phyloP scores from a whole-genome alignment of 2,888 invertebrate species.

The Fragum whitleyi region DNA sequence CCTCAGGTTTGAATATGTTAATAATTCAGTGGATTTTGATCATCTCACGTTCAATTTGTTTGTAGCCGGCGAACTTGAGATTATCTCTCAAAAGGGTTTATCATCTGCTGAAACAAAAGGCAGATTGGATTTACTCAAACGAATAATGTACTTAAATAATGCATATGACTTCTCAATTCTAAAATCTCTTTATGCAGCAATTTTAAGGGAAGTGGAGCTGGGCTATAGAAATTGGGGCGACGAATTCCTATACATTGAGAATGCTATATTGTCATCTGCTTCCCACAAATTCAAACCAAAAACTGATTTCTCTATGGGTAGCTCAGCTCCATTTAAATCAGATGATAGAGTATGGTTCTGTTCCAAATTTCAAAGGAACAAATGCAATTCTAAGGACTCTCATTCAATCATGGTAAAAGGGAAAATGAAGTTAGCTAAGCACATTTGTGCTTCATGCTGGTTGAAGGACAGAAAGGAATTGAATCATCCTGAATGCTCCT shows the following conservation, averaged over 20 bases:
- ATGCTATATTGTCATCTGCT: background rate
- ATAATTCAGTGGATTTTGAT: constrained; percentile 8
- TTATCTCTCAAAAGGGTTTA: background rate
- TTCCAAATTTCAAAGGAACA: constrained; percentile 9
- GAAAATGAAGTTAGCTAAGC: background rate
- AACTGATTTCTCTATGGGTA: background rate
- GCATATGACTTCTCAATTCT: constrained; percentile 4
- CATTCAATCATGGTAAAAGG: background rate
- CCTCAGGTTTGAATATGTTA: constrained; percentile 20
- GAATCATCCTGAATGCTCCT: background rate
- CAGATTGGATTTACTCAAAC: background rate
- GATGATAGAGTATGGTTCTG: background rate
- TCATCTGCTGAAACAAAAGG: background rate
- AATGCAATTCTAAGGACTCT: background rate
- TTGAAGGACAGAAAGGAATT: constrained; percentile 5
- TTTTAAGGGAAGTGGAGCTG: background rate
- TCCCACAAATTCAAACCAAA: background rate
- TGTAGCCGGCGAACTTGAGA: constrained; percentile 14
- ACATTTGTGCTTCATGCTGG: constrained; percentile 31
- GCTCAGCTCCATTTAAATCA: background rate
- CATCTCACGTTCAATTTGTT: no score
- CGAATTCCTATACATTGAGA: background rate
- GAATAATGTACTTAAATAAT: constrained; percentile 6
- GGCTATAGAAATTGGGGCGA: background rate
- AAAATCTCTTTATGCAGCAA: background rate